Base-by-base conservation (phyloP, 2,113 vertebrate genomes). In the Ardeotis arabs region DNA sequence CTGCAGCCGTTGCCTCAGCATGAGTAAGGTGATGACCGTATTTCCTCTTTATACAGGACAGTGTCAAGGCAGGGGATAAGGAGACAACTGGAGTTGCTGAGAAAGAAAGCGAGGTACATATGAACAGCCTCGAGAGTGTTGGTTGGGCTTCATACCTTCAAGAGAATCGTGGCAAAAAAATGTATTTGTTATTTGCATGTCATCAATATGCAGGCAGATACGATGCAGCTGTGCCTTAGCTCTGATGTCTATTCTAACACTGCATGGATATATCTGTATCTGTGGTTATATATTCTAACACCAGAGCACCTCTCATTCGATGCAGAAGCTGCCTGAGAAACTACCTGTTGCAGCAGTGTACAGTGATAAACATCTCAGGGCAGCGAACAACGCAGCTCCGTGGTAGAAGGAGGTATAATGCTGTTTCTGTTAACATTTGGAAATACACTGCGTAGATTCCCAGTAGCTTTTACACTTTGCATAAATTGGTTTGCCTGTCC, bases 31-130 rank as follows among this genome's bases (percentile, higher is more conserved):
- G 60, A 49, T 86, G 50, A 84, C 58, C 16, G 3, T 84, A 55
- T 98, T 89, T 96, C 72, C 70, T 96, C 90, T 97, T 94, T 82
- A 62, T 93, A 62, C 96, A 97, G 97, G 97, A 95, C 49, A 81
- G 33, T 86, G 86, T 93, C 62, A 78, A 97, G 79, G 80, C 94
- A 94, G 96, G 95, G 69, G 96, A 97, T 84, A 92, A 97, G 58
- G 96, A 97, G 58, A 84, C 94, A 91, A 62, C 97, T 89, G 98
- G 94, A 88, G 83, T 87, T 95, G 95, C 97, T 83, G 97, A 97
- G 93, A 96, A 86, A 70, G 97, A 97, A 82, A 95, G 94, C 3
- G 94, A 98, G 97, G 98, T 98, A 97, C 68, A 88, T 97, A 35
- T 45, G 6, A 87, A 49, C 33, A 74, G 28, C 63, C n/a, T 44